These are phyloP conservation scores for Sylvia borin DNA, from an alignment of 2,797 vertebrate genomes.

Conservation along the genomic window DNA sequence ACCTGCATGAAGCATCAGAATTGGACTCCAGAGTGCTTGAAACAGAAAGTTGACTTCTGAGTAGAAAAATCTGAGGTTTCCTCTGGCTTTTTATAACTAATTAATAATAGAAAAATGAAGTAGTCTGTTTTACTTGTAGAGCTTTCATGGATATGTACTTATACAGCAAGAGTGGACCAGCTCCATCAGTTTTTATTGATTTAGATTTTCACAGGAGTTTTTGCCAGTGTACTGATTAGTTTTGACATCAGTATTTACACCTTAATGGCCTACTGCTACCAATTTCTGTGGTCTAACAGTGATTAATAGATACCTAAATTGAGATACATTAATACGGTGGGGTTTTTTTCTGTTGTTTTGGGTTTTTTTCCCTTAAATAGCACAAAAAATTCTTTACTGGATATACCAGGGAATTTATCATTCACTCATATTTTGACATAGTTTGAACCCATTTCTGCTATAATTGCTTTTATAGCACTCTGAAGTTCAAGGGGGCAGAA, in stretches of 20 bases:
- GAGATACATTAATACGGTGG: not conserved
- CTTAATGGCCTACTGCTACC: not conserved
- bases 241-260: not conserved
- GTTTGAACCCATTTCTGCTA: not conserved
- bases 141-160: not conserved
- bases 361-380: not conserved
- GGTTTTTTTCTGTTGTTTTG: rapidly evolving
- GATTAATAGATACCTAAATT: not conserved
- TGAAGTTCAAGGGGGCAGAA: not conserved
- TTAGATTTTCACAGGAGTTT: not conserved
- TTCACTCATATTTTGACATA: not conserved
- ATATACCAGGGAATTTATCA: not conserved
- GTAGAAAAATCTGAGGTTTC: not conserved
- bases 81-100: not conserved
- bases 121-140: not conserved
- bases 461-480: not conserved
- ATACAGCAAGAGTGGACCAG: not conserved
- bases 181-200: not conserved
- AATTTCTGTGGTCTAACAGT: not conserved
- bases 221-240: not conserved
- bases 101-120: not conserved
- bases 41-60: not conserved
- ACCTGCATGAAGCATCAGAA: not conserved
- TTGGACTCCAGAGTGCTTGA: not conserved
- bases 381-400: not conserved